phyloP scores from a whole-genome alignment of 2,113 vertebrate species.

The Limnothrissa miodon region DNA sequence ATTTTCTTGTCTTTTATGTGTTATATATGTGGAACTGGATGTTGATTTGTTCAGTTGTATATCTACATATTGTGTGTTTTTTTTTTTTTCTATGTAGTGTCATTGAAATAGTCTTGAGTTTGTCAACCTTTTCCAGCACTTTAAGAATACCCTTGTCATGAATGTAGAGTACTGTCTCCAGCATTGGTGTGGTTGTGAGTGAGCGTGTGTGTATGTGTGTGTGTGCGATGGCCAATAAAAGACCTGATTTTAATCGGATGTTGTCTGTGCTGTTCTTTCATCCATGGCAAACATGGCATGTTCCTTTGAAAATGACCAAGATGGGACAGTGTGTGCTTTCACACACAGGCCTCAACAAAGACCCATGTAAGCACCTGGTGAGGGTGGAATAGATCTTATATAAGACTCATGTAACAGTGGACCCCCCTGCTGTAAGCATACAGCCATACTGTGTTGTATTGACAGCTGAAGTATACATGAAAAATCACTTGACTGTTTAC shows the following conservation, averaged over 20 bases:
- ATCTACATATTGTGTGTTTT: background rate
- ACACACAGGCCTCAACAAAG: background rate
- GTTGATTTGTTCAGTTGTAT: background rate
- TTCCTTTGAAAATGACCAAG: background rate
- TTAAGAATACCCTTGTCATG: constrained; percentile 59
- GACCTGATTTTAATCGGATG: constrained; percentile 8
- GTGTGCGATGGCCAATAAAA: constrained; percentile 43
- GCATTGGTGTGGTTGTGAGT: constrained; percentile 30
- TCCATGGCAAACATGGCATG: background rate
- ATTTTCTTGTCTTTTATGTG: constrained; percentile 45
- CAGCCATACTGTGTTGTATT: background rate
- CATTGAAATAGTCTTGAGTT: constrained; percentile 26
- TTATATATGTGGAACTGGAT: constrained; percentile 27
- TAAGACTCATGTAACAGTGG: background rate
- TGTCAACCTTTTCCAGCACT: constrained; percentile 64
- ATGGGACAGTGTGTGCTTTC: background rate
- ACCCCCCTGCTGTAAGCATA: background rate
- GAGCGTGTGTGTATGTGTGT: constrained; percentile 36
- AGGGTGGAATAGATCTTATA: background rate
- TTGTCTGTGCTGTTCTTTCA: background rate
- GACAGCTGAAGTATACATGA: background rate
- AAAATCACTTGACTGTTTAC: background rate
- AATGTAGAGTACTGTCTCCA: constrained; percentile 29
- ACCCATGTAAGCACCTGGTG: background rate
- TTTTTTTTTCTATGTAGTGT: constrained; percentile 3